Base-by-base conservation (phyloP, 2,888 invertebrate genomes). In the Drosophila prostipennis region DNA sequence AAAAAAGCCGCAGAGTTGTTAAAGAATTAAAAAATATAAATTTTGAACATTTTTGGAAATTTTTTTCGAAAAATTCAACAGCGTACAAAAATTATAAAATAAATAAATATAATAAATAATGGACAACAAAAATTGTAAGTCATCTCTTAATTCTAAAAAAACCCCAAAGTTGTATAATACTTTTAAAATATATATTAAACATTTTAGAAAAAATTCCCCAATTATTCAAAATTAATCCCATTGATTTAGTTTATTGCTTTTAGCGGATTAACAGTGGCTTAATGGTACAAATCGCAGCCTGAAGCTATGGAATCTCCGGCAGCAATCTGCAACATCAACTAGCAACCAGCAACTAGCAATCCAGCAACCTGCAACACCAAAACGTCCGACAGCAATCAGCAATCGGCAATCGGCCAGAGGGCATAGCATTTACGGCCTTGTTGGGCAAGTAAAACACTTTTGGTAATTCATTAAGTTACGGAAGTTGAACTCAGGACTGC, bases 401-500 rank as follows among this genome's bases (percentile, higher is more conserved):
- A 54, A 51, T 67, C 26, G 45, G 68, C 64, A 53, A 49, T 68
- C 29, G 45, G 68, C 65, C 65, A 64, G 39, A 45, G 64, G 65
- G 53, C 65, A 65, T 65, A 64, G 53, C 65, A 65, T 65, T 65
- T 54, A 64, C 54, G n/a, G 65, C 34, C 65, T 65, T 64, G 64
- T 36, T 46, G 45, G 71, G 71, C 71, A 63, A 87, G 88, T 83
- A 80, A 87, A 90, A 90, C 88, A 90, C 91, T 91, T 91, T 70
- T 91, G 89, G 90, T 91, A 91, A 92, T 92, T 92, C 92, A 92
- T 92, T 92, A 91, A 91, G 90, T 90, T 90, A 91, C 91, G 91
- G 91, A 92, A 92, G 92, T 92, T 91, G 90, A 91, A 91, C 91
- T 92, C 91, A 91, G 91, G 91, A 91, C 91, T 90, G 91, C 91